phyloP scores from a whole-genome alignment of 2,113 vertebrate genomes.

The Archocentrus centrarchus region DNA sequence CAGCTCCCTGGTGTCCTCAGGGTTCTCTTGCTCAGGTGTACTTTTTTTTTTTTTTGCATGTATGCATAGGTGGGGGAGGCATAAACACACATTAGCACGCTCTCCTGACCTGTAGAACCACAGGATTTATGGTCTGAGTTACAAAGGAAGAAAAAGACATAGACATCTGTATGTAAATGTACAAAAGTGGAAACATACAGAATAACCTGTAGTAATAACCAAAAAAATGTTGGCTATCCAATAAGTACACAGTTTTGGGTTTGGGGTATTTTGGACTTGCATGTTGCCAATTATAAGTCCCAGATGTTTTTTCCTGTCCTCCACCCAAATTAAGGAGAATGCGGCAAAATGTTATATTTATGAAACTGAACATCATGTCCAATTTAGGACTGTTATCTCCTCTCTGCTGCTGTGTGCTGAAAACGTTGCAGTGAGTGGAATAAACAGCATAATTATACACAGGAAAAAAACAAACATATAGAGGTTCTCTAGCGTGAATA shows the following conservation, averaged over 20 bases:
- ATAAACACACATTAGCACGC: neutral
- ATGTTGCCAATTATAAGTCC: neutral
- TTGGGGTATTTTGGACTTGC: neutral
- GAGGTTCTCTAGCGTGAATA: neutral
- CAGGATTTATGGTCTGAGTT: neutral
- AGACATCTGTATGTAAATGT: neutral
- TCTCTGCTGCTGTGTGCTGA: neutral
- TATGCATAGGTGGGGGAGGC: conserved; percentile 43
- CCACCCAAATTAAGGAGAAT: neutral
- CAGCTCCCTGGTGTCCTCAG: conserved; percentile 27
- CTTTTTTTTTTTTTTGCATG: conserved; percentile 43
- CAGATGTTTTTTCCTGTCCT: too few relatives aligned
- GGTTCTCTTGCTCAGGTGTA: conserved; percentile 32
- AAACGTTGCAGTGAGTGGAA: neutral
- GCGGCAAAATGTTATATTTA: neutral
- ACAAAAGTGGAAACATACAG: neutral
- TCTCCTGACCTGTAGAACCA: neutral
- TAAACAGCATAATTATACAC: neutral
- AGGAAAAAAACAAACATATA: neutral
- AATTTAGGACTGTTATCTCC: neutral
- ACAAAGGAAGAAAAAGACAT: neutral
- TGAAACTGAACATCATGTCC: neutral
- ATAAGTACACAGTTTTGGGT: neutral
- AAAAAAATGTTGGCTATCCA: neutral
- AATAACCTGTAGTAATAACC: neutral